Conservation (phyloP, 2,888 invertebrate genomes). For the Laothoe populi region DNA sequence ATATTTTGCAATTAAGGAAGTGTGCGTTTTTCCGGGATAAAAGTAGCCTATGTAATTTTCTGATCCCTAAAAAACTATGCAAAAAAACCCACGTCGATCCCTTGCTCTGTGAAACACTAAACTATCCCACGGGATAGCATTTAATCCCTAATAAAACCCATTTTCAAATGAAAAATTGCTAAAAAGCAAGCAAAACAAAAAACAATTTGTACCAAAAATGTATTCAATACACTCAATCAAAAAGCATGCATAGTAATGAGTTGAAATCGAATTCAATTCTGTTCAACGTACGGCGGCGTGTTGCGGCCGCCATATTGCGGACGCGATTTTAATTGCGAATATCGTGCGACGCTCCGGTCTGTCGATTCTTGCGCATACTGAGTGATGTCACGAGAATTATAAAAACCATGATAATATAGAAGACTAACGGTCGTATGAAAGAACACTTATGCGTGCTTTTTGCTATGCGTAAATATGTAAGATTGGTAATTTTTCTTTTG, state of each 20-base stretch:
- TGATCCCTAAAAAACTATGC: too few species aligned
- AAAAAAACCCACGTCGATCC: too few species aligned
- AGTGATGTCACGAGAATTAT: neutral
- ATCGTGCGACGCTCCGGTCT: constrained; percentile 5
- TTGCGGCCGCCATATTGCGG: constrained; percentile 30
- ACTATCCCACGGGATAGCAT: neutral
- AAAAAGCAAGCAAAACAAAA: constrained; percentile 10
- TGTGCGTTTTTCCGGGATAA: too few species aligned
- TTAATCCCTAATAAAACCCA: neutral
- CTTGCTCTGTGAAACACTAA: too few species aligned
- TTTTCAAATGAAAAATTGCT: neutral
- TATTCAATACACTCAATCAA: constrained; percentile 43
- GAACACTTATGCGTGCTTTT: too few species aligned
- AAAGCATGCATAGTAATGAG: constrained; percentile 46
- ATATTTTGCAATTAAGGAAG: too few species aligned
- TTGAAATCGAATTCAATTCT: constrained; percentile 40
- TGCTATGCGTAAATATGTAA: too few species aligned
- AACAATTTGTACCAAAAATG: constrained; percentile 26
- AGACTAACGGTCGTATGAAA: too few species aligned
- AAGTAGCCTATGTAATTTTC: too few species aligned
- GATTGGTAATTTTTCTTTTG: too few species aligned
- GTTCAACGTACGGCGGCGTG: constrained; percentile 31
- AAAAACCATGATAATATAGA: too few species aligned
- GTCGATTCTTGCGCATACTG: neutral
- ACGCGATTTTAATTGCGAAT: constrained; percentile 36